These are phyloP conservation scores for Drosophila quadrilineata DNA, from an alignment of 1,140 invertebrate species.

Conservation along the genomic window DNA sequence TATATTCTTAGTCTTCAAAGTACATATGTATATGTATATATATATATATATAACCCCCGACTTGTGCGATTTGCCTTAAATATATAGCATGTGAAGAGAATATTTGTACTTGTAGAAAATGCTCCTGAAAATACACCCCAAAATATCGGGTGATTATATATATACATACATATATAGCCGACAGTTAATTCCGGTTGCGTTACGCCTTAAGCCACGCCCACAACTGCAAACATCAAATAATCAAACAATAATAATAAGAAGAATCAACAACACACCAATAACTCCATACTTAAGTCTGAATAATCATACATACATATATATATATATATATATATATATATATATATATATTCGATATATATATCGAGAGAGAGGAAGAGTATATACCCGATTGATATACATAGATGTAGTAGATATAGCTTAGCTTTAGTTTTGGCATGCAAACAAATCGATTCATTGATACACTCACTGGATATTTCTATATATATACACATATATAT, in stretches of 20 bases:
- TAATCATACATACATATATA: slow-evolving; percentile 15
- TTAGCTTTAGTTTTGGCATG: neutral
- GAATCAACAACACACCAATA: slow-evolving; percentile 33
- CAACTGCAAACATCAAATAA: slow-evolving; percentile 12
- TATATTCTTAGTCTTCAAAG: slow-evolving; percentile 15
- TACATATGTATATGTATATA: slow-evolving; percentile 15
- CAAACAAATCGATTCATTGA: neutral
- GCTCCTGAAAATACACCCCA: neutral
- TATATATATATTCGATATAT: neutral
- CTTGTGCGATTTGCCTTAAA: slow-evolving; percentile 71
- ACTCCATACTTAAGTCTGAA: slow-evolving; percentile 74
- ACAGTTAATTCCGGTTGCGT: slow-evolving; percentile 33
- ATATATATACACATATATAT: too few species aligned
- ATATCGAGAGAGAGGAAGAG: too few species aligned
- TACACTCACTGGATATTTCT: neutral
- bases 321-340: slow-evolving; percentile 4
- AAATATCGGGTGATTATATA: slow-evolving; percentile 16
- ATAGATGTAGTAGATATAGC: neutral
- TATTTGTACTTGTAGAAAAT: neutral
- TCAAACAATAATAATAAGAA: slow-evolving; percentile 18
- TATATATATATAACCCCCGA: slow-evolving; percentile 32
- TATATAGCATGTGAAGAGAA: slow-evolving; percentile 26
- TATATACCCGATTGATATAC: neutral
- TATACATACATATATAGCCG: slow-evolving; percentile 22
- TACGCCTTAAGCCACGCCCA: slow-evolving; percentile 52